phyloP scores from a whole-genome alignment of 1,140 invertebrate genomes.

The Neodiprion pinetum region DNA sequence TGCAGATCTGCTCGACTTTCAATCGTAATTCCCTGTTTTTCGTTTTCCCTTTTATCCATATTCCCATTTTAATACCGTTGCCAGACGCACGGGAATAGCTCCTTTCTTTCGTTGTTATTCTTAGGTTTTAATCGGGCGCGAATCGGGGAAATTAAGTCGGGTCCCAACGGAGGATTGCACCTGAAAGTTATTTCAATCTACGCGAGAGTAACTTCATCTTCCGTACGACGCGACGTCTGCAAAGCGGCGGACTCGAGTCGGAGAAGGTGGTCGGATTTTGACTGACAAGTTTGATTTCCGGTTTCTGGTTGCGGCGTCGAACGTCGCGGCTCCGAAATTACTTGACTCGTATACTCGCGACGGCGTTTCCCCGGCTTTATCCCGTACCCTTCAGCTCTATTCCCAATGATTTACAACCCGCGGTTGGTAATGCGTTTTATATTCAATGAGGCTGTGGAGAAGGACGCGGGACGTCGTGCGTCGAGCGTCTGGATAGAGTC shows the following conservation, averaged over 20 bases:
- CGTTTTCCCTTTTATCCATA: not conserved
- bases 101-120: no score
- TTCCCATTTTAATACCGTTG: not conserved
- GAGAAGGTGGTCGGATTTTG: constrained; percentile 19
- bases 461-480: not conserved
- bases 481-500: not conserved
- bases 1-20: not conserved
- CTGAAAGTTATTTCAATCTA: not conserved
- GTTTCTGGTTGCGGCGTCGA: constrained; percentile 24
- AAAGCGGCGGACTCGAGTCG: not conserved
- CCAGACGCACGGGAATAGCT: not conserved
- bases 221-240: not conserved
- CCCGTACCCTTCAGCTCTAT: not conserved
- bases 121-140: no score
- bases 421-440: constrained; percentile 17
- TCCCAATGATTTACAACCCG: not conserved
- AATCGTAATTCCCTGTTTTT: not conserved
- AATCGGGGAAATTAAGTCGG: no score
- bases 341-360: not conserved
- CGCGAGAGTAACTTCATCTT: not conserved
- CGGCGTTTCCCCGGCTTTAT: not conserved
- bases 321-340: not conserved
- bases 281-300: constrained; percentile 39
- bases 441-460: constrained; percentile 16
- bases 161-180: no score